A percentile compares a stretch with the other conserved stretches of the same genome.
phyloP scores from a whole-genome alignment of 2,113 vertebrate species.

The Carassius carassius region DNA sequence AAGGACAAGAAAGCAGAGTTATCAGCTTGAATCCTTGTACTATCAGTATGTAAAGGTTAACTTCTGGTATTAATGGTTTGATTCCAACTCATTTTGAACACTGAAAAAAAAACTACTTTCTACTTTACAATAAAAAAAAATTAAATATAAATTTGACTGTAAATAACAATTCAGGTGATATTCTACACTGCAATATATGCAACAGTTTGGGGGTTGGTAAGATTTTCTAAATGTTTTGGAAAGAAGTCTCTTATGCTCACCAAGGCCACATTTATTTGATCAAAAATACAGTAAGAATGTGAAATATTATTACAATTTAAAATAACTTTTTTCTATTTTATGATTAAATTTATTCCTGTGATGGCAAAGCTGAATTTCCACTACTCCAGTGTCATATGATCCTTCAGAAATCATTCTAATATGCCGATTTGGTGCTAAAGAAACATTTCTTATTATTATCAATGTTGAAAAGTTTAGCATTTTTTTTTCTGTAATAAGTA shows the following conservation, averaged over 20 bases:
- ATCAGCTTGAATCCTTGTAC: background rate
- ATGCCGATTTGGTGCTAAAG: background rate
- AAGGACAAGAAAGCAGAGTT: background rate
- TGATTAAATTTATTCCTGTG: no score
- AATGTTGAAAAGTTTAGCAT: background rate
- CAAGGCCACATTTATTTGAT: no score
- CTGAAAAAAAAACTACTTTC: background rate
- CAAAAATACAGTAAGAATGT: no score
- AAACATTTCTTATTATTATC: no score
- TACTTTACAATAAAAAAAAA: background rate
- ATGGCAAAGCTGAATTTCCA: no score
- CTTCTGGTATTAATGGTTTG: background rate
- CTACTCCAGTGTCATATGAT: background rate
- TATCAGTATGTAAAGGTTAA: background rate
- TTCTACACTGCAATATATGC: background rate
- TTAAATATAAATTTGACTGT: background rate
- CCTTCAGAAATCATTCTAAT: background rate
- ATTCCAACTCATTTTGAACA: background rate
- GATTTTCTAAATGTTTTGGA: no score
- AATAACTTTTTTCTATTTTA: no score
- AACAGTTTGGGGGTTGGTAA: no score
- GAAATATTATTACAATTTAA: no score
- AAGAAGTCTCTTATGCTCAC: no score
- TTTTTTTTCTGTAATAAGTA: background rate
- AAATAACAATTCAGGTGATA: background rate